Base-by-base conservation (phyloP, 2,888 invertebrate genomes). In the Chromoteleia sp. region DNA sequence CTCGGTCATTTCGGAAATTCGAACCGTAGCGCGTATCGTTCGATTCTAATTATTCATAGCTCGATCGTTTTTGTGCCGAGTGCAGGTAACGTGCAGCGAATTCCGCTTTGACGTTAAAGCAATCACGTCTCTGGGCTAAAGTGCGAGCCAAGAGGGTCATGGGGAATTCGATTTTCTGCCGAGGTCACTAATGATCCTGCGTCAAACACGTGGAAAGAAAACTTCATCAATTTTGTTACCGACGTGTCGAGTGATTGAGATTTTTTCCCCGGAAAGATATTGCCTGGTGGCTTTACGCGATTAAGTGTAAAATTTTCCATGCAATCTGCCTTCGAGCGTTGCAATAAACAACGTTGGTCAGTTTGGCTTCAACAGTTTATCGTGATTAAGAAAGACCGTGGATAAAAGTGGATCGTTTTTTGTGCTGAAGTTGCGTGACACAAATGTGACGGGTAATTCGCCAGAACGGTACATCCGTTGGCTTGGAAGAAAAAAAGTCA, bases 11-110 rank as follows among this genome's bases (percentile, higher is more conserved):
- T 88, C 80, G 75, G 86, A 82, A 87, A 87, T 87, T 86, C 84
- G 84, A 87, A 85, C 85, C 85, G 84, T 41, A 52, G 30, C 30
- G 41, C 52, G n/a, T n/a, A n/a, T n/a, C 43, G 45, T 70, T 67
- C 65, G 76, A 33, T 84, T 77, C 63, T 85, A 86, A 86, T 88
- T 87, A 88, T 88, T 86, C 86, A 87, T 86, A 88, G 84, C 84
- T 82, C 76, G 82, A 79, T 48, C 82, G 84, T 81, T 83, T 83
- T 83, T 70, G 67, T 43, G 39, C 15, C n/a, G n/a, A 48, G 2
- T 7, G 7, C 7, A 19, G 21, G 54, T 43, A 67, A 36, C 50
- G 14, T 8, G 43, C 15, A 30, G 14, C 54, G 36, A 29, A 54
- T 36, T 65, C 21, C 30, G 59, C 61, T 58, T 67, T 61, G 41